Evolutionary conservation across 2,113 vertebrate species (phyloP).

Genomic region (Pygoscelis adeliae): DNA sequence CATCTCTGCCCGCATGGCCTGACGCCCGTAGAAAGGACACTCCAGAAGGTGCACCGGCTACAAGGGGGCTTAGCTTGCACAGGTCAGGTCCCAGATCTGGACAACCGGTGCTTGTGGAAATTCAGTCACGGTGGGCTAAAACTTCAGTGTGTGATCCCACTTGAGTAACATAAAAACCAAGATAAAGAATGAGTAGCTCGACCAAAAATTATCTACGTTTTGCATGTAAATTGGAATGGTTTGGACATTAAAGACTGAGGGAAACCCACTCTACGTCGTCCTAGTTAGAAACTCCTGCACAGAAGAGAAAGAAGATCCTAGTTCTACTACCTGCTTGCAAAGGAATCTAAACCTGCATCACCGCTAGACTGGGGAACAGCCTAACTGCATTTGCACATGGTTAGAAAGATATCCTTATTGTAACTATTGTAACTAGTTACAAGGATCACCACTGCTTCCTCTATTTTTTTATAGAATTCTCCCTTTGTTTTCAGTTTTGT

Average conservation of each 20-base stretch:
- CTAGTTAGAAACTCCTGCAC: neutral
- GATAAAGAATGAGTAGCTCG: neutral
- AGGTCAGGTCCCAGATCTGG: neutral
- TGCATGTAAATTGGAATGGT: neutral
- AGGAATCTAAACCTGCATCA: neutral
- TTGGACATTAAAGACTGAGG: neutral
- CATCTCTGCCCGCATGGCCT: neutral
- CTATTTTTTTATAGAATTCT: neutral
- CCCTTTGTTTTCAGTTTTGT: neutral
- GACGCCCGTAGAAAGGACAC: neutral
- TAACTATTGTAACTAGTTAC: neutral
- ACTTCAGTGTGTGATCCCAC: neutral
- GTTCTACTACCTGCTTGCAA: neutral
- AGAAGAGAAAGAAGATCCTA: neutral
- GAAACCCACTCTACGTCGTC: neutral
- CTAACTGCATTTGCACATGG: neutral
- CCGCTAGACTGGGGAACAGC: neutral
- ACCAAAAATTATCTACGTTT: neutral
- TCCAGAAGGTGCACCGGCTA: neutral
- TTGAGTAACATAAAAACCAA: neutral
- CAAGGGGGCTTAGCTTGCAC: neutral
- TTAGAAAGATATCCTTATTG: neutral
- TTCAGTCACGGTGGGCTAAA: neutral
- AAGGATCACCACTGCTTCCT: neutral
- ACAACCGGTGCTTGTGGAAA: rapidly evolving